Base-by-base conservation (phyloP, 2,113 vertebrate genomes). In the Grammomys dolichurus region DNA sequence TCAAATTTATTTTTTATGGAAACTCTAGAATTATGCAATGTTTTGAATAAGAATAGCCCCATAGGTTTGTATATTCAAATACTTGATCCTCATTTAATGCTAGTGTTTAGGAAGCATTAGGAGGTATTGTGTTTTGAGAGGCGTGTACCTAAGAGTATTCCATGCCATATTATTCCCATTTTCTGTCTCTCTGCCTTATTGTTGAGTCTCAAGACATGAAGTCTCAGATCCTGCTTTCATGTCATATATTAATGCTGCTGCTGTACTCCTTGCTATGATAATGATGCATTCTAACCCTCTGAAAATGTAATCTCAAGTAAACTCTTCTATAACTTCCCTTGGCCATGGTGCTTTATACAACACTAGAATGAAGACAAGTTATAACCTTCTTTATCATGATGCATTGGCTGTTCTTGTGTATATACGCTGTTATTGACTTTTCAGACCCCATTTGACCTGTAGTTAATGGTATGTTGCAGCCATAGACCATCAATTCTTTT, bases 121-220 rank as follows among this genome's bases (percentile, higher is more conserved):
- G n/a, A 65, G 16, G 24, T 65, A 8, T 65, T 16, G 24, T 46
- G 14, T 65, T 65, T 46, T 43, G n/a, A 5, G 9, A 46, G 2
- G 2, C 46, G 2, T 31, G 14, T 31, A 3, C 9, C 56, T 63
- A 4, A 40, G 14, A 0, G 0, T 63, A 28, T 7, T 10, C 14
- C n/a, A 46, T 65, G 7, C 4, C 58, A 19, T 65, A 16, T 10
- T 24, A 63, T 43, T 63, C 33, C 13, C 24, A 63, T 63, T 43
- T 4, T 6, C 40, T 65, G 13, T 65, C 26, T 46, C 43, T 40
- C 40, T 31, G 40, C 1, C n/a, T 46, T 46, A 26, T 26, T 1
- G 11, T 46, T 76, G 10, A 5, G 1, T 26, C 40, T 76, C 40
- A 76, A 76, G 40, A 11, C 40, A 76, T 46, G 69, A 46, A 43